These are phyloP conservation scores for Drosophila ezoana DNA, from an alignment of 2,888 invertebrate genomes.

Conservation along the genomic window DNA sequence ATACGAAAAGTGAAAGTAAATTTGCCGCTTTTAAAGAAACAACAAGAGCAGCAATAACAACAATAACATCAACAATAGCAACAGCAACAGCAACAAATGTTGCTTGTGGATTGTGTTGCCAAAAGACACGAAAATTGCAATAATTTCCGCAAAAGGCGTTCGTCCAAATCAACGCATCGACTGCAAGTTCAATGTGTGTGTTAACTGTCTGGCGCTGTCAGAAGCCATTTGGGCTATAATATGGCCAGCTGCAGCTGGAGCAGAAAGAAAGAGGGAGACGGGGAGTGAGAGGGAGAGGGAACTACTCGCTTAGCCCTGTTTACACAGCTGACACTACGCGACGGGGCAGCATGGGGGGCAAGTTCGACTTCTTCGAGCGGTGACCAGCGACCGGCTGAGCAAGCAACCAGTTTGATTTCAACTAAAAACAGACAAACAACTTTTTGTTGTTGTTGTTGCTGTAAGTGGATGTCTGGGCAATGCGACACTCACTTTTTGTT, in stretches of 20 bases:
- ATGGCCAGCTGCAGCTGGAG: slow-evolving; percentile 1
- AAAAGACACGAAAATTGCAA: slow-evolving; percentile 71
- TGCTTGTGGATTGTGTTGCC: slow-evolving; percentile 40
- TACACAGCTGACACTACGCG: slow-evolving; percentile 72
- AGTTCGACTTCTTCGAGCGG: slow-evolving; percentile 60
- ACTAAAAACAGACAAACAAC: slow-evolving; percentile 76
- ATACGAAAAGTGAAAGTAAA: slow-evolving; percentile 54
- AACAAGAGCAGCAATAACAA: slow-evolving; percentile 10
- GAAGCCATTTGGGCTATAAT: slow-evolving; percentile 29
- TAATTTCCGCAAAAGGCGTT: slow-evolving; percentile 75
- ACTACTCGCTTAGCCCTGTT: slow-evolving; percentile 69
- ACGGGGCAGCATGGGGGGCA: slow-evolving; percentile 9
- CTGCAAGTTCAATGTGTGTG: slow-evolving; percentile 56
- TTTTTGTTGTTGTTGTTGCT: slow-evolving; percentile 52
- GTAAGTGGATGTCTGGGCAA: slow-evolving; percentile 68
- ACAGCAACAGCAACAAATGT: slow-evolving; percentile 17
- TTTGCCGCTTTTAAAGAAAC: slow-evolving; percentile 19
- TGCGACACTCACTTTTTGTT: slow-evolving; percentile 77
- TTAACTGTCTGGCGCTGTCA: slow-evolving; percentile 30
- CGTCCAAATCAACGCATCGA: slow-evolving; percentile 54
- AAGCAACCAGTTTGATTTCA: slow-evolving; percentile 78
- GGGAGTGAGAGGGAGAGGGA: slow-evolving; percentile 7
- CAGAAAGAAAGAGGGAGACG: slow-evolving; percentile 8
- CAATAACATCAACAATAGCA: slow-evolving; percentile 10
- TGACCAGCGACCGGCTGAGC: slow-evolving; percentile 51